Evolutionary conservation across 2,888 invertebrate species (phyloP).

Genomic region (Xanthorhoe designata): DNA sequence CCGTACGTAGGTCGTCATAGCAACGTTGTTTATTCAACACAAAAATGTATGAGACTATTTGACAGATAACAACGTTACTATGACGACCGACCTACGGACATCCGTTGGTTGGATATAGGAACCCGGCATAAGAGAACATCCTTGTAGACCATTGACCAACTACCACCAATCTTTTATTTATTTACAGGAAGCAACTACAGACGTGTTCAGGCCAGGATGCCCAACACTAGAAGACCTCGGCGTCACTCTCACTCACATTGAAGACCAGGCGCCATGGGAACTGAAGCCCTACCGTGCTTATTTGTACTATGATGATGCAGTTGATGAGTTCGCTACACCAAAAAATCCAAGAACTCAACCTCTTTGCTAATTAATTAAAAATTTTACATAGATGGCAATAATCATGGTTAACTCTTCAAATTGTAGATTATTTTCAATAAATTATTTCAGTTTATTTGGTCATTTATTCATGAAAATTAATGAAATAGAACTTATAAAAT

Average conservation of each 20-base stretch:
- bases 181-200: slow-evolving; percentile 90
- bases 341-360: slow-evolving; percentile 84
- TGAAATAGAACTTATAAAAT: not conserved
- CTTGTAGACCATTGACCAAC: no score
- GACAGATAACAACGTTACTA: no score
- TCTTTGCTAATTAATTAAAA: slow-evolving; percentile 28
- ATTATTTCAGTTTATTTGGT: slow-evolving; percentile 45
- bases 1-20: no score
- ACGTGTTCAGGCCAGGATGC: slow-evolving; percentile 85
- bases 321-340: slow-evolving; percentile 91
- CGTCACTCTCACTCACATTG: slow-evolving; percentile 90
- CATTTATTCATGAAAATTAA: not conserved
- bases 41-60: no score
- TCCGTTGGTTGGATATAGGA: no score
- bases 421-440: slow-evolving; percentile 55
- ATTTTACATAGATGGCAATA: slow-evolving; percentile 20
- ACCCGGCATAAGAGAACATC: no score
- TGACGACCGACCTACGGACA: no score
- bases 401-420: slow-evolving; percentile 10
- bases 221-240: slow-evolving; percentile 96
- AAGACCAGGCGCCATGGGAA: slow-evolving; percentile 94
- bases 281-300: slow-evolving; percentile 89
- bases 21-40: no score
- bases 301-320: slow-evolving; percentile 89
- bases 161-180: not conserved